Conservation (phyloP, 2,797 vertebrate species). For the Cryptoblepharus egeriae region DNA sequence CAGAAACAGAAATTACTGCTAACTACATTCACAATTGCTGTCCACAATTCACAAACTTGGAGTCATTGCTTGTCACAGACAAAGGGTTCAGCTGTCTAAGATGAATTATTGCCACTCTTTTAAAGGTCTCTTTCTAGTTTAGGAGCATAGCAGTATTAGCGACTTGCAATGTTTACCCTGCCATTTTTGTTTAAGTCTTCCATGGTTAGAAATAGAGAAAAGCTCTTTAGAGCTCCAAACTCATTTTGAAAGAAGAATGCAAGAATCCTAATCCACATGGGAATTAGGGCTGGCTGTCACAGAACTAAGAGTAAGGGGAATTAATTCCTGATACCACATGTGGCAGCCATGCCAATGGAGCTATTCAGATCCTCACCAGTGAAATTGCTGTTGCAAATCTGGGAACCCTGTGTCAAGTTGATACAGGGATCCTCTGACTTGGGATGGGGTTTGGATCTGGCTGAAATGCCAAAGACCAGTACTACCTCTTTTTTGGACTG, state of each 20-base stretch:
- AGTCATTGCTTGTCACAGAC: not conserved
- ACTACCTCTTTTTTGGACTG: too few relatives aligned
- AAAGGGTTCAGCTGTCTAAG: not conserved
- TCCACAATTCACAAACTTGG: not conserved
- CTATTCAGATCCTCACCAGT: too few relatives aligned
- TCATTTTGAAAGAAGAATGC: not conserved
- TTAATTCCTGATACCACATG: too few relatives aligned
- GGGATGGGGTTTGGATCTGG: too few relatives aligned
- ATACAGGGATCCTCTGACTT: too few relatives aligned
- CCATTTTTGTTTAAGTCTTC: not conserved
- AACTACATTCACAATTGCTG: not conserved
- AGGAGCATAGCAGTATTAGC: not conserved
- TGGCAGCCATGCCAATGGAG: too few relatives aligned
- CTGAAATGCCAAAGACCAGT: too few relatives aligned
- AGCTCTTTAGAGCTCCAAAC: not conserved
- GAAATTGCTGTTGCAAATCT: too few relatives aligned
- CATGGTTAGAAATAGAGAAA: not conserved
- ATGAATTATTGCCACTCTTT: not conserved
- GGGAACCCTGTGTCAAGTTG: too few relatives aligned
- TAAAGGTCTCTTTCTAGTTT: not conserved
- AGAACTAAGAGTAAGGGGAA: too few relatives aligned
- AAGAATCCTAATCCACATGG: not conserved
- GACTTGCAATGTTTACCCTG: not conserved
- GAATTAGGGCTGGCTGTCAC: too few relatives aligned
- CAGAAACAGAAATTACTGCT: not conserved